A percentile compares a stretch with the other conserved stretches of the same genome.
These are phyloP conservation scores for Periplaneta americana DNA, from an alignment of 1,140 invertebrate species.

Conservation along the genomic window DNA sequence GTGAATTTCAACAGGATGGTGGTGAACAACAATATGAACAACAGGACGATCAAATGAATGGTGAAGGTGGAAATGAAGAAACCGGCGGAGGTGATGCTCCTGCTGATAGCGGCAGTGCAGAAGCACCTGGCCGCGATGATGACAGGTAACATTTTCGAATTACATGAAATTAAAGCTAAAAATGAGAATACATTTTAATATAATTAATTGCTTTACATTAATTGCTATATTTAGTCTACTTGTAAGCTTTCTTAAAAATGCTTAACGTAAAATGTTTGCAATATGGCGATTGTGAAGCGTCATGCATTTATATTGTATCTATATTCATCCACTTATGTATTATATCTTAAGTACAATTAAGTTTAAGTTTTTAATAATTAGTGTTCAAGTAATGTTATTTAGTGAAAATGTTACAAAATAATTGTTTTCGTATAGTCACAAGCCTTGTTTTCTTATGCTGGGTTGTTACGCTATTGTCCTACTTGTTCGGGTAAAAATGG, in stretches of 20 bases:
- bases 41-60: constrained; percentile 18
- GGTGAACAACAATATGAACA: constrained; percentile 6
- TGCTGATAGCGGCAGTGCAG: constrained; percentile 25
- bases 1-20: constrained; percentile 19
- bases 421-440: not conserved
- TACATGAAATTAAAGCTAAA: not conserved
- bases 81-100: constrained; percentile 17
- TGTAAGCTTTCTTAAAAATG: not conserved
- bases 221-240: not conserved
- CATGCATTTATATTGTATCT: constrained; percentile 1
- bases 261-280: not conserved
- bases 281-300: not conserved
- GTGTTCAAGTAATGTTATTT: not conserved
- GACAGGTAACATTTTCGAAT: constrained; percentile 22
- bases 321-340: not conserved
- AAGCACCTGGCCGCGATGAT: constrained; percentile 27
- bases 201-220: not conserved
- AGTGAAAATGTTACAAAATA: not conserved
- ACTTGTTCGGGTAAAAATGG: not conserved
- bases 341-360: not conserved
- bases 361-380: not conserved
- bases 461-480: not conserved
- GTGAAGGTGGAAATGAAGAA: constrained; percentile 12
- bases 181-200: not conserved
- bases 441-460: not conserved